Conservation (phyloP, 2,888 invertebrate species). For the Pachydiplax longipennis region DNA sequence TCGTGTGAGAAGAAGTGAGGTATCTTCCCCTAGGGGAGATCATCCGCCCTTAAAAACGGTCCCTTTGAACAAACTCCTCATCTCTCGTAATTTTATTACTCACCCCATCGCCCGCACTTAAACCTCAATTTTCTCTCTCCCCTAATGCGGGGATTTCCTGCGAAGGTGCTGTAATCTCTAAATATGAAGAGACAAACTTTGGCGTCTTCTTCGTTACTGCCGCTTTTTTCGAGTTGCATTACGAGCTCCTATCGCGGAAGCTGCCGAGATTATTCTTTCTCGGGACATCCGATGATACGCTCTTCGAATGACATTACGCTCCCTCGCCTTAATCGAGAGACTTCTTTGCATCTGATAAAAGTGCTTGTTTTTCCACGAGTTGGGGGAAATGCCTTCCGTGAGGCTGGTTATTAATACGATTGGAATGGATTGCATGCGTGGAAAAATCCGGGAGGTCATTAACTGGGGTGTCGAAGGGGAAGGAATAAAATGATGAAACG, state of each 20-base stretch:
- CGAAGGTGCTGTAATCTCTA: neutral
- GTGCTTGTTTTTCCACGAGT: too few relatives aligned
- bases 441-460: too few relatives aligned
- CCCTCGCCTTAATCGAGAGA: too few relatives aligned
- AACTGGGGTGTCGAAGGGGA: too few relatives aligned
- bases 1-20: neutral
- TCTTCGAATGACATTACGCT: neutral
- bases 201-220: neutral
- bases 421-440: too few relatives aligned
- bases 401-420: too few relatives aligned
- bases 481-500: too few relatives aligned
- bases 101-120: neutral
- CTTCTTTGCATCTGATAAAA: too few relatives aligned
- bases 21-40: neutral
- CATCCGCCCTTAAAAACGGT: too few relatives aligned
- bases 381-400: too few relatives aligned
- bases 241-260: neutral
- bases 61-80: neutral
- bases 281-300: neutral
- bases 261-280: neutral
- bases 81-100: neutral
- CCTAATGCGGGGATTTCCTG: neutral
- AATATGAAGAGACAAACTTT: neutral
- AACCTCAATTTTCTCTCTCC: neutral
- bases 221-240: neutral